These are phyloP conservation scores for Protophormia terraenovae DNA, from an alignment of 2,888 invertebrate genomes.

Conservation along the genomic window DNA sequence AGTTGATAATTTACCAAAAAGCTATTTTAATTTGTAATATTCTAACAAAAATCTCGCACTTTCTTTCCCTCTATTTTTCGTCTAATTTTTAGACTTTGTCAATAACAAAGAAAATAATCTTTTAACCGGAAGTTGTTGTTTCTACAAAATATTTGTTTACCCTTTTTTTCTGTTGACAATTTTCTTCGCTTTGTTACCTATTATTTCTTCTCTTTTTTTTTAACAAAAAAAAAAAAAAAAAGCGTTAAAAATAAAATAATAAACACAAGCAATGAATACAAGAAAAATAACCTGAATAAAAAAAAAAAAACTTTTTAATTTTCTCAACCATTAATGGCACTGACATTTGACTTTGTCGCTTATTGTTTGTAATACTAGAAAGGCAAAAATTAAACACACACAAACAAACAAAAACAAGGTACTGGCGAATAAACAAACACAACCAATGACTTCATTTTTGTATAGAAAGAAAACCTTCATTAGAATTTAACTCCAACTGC, in stretches of 20 bases:
- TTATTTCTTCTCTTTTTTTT: background rate
- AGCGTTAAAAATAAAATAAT: conserved; percentile 52
- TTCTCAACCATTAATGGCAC: conserved; percentile 64
- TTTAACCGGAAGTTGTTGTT: conserved; percentile 48
- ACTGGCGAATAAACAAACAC: background rate
- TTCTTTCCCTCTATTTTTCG: background rate
- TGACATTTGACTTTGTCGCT: conserved; percentile 67
- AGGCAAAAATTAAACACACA: conserved; percentile 10
- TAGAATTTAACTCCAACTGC: conserved; percentile 10
- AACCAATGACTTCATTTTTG: background rate
- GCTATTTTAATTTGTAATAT: conserved; percentile 44
- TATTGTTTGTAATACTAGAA: conserved; percentile 28
- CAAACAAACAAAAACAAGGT: background rate
- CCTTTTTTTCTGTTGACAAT: background rate
- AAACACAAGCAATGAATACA: conserved; percentile 23
- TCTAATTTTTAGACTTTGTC: background rate
- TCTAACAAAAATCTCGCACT: background rate
- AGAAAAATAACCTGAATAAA: background rate
- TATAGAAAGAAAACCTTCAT: background rate
- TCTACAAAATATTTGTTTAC: conserved; percentile 35
- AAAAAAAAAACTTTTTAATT: conserved; percentile 49
- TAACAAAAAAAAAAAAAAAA: conserved; percentile 5
- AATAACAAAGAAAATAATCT: background rate
- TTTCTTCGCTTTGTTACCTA: background rate
- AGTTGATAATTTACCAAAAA: background rate